Percentiles rank a stretch among this genome's conserved stretches.
phyloP scores from a whole-genome alignment of 2,113 vertebrate species.

The Atrichornis clamosus region DNA sequence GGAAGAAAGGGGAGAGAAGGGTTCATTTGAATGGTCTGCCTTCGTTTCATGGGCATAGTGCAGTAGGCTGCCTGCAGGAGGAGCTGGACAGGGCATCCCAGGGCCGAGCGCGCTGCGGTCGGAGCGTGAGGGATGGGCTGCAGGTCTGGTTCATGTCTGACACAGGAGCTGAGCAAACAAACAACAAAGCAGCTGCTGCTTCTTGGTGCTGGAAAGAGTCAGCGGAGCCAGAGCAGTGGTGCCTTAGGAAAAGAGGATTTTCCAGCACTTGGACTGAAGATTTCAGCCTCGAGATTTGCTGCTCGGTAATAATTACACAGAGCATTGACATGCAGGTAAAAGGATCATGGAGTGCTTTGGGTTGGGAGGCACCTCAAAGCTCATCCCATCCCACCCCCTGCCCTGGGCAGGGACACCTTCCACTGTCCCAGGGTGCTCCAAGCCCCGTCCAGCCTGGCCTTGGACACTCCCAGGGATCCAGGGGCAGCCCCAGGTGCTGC shows the following conservation, averaged over 20 bases:
- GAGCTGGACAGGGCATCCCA: neutral
- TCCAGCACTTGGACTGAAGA: neutral
- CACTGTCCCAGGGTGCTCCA: rapidly evolving
- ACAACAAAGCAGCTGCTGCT: neutral
- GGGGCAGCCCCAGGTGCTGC: neutral
- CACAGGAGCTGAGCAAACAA: neutral
- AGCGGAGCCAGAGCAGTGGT: neutral
- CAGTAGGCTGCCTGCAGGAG: neutral
- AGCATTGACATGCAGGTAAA: neutral
- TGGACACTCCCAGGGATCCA: neutral
- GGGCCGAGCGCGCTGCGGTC: neutral
- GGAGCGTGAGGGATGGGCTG: neutral
- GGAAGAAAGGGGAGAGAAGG: neutral
- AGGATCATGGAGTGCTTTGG: neutral
- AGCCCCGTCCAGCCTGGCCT: neutral
- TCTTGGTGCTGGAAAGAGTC: neutral
- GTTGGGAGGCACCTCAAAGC: neutral
- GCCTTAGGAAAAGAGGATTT: neutral
- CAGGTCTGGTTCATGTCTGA: neutral
- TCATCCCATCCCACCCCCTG: neutral
- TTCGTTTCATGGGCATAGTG: neutral
- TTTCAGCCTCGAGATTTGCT: neutral
- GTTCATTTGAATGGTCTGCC: neutral
- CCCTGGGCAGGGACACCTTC: neutral
- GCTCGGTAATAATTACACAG: neutral